phyloP scores from a whole-genome alignment of 2,888 invertebrate genomes.

The Acheta domesticus region DNA sequence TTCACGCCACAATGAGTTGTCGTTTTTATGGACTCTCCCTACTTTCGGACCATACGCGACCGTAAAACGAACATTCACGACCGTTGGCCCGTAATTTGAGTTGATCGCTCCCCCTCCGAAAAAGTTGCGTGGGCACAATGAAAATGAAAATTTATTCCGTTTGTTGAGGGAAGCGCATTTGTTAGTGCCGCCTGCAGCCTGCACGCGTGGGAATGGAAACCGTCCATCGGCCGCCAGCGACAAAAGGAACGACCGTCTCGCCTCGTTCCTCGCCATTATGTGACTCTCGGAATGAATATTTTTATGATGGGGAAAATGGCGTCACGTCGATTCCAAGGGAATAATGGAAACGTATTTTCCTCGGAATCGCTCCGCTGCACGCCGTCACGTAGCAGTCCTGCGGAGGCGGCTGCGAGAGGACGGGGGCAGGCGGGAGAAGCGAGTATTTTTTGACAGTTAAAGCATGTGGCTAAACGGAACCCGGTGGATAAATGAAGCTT shows the following conservation, averaged over 20 bases:
- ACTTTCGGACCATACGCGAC: background rate
- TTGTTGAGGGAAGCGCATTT: background rate
- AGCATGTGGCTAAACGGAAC: no score
- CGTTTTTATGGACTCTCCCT: background rate
- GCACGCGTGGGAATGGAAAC: background rate
- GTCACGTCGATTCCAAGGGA: background rate
- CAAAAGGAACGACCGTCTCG: background rate
- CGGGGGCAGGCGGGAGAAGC: no score
- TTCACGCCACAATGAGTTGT: background rate
- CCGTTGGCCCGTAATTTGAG: background rate
- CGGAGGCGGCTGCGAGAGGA: no score
- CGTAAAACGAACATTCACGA: background rate
- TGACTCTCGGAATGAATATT: slow-evolving; percentile 10
- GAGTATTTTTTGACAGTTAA: no score
- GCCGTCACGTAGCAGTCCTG: no score
- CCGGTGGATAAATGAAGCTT: no score
- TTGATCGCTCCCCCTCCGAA: background rate
- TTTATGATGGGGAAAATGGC: background rate
- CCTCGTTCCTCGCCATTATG: background rate
- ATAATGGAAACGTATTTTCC: background rate
- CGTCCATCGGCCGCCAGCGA: background rate
- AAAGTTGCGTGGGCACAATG: slow-evolving; percentile 1
- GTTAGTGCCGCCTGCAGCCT: background rate
- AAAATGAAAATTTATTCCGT: slow-evolving; percentile 18
- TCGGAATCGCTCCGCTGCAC: background rate